Base-by-base conservation (phyloP, 2,888 invertebrate genomes). In the Abrostola tripartita region DNA sequence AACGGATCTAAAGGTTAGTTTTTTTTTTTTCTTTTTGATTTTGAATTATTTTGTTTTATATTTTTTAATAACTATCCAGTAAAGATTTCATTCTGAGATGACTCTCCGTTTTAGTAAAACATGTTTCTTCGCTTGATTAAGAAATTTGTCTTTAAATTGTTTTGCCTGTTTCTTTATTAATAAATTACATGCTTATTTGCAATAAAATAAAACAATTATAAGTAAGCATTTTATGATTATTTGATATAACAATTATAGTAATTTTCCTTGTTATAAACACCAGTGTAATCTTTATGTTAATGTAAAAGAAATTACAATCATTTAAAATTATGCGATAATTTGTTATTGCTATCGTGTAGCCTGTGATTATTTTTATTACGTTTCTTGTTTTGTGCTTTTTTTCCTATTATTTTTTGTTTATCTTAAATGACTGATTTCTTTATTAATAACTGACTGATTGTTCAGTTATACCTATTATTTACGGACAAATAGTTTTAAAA, bases 1-100 rank as follows among this genome's bases (percentile, higher is more conserved):
- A 61, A 63, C 10, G 61, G 55, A 63, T 59, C 49, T 35, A 14
- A 56, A 78, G 78, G 81, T 78, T 63, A 78, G 78, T 78, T 56
- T 11, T 42, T 41, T 38, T 63, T 12, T 11, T 37, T 14, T n/a
- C 41, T 7, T 6, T 14, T 42, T 24, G 10, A 8, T 11, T 42
- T 51, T 53, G 9, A n/a, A n/a, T 44, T n/a, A 44, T 44, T 50
- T 10, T 47, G 24, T 24, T 47, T 7, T 0, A 9, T 47, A 8
- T 8, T 14, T 2, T 8, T 14, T 2, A 6, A 14, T 12, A 36
- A 35, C 0, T 50, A 35, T 50, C 5, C 11, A 50, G 9, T 50
- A 11, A n/a, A n/a, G n/a, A n/a, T n/a, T n/a, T n/a, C n/a, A n/a
- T n/a, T n/a, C n/a, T n/a, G n/a, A n/a, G n/a, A n/a, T n/a, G n/a